Base-by-base conservation (phyloP, 2,113 vertebrate species). In the Hippocampus barbouri region DNA sequence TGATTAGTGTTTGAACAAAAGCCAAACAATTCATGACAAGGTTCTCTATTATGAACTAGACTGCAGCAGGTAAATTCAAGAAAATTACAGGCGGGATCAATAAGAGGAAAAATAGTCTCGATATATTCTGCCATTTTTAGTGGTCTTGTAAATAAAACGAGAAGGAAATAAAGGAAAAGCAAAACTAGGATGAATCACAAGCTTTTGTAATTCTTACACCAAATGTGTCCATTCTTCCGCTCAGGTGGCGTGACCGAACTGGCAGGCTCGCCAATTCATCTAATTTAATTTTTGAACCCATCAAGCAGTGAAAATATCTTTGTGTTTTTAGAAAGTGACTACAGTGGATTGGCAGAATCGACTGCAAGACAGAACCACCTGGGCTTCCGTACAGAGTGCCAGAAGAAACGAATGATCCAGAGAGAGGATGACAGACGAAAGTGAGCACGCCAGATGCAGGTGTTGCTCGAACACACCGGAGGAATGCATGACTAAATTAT, bases 391-490 rank as follows among this genome's bases (percentile, higher is more conserved):
- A 68, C 57, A 4, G 51, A 68, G 66, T 56, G 49, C 68, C 49
- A 41, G 30, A 34, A 20, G 41, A 70, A 66, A 69, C 75, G 64
- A 51, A 12, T 69, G 77, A 57, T 73, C 66, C 34, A n/a, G 34
- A 74, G 23, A 57, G 63, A 51, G 38, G 75, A 74, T 70, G 79
- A 74, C 75, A 69, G 77, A 59, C 12, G 11, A 75, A 74, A 76
- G 72, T 16, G 70, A 76, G 70, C 56, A 72, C 74, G 38, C 72
- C 74, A 76, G 69, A 80, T 75, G 71, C 82, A 79, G 85, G 82
- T 87, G 85, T 84, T 86, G 83, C 82, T 83, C 49, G 71, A 81
- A 82, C 84, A 85, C 79, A 85, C 82, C 73, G 60, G 72, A 83
- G 73, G 83, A 87, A 83, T 75, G 81, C 79, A 71, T 78, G 79